phyloP scores from a whole-genome alignment of 2,888 invertebrate genomes.

The Drosophila dives region DNA sequence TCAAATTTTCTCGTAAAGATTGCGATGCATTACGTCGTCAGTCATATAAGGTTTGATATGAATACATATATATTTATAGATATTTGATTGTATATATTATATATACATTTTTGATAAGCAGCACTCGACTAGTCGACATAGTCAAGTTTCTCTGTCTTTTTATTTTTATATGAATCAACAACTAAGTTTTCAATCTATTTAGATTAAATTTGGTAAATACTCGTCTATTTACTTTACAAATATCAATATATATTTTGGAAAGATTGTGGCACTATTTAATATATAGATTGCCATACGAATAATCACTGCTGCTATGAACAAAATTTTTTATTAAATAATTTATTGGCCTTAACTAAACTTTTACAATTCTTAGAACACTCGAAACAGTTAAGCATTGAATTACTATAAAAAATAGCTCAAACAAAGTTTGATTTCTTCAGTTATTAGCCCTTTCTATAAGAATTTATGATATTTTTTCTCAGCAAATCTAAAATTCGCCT shows the following conservation, averaged over 20 bases:
- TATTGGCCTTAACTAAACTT: neutral
- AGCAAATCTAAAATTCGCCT: neutral
- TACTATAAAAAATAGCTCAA: neutral
- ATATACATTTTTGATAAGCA: neutral
- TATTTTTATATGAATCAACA: accelerated
- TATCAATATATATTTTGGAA: neutral
- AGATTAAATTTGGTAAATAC: neutral
- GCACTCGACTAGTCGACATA: accelerated
- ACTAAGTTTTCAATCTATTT: neutral
- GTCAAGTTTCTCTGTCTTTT: neutral
- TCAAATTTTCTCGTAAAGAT: neutral
- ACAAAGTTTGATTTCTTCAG: neutral
- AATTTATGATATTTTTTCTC: neutral
- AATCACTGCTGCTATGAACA: too few relatives aligned
- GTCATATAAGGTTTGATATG: too few relatives aligned
- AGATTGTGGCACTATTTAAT: neutral
- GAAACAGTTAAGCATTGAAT: neutral
- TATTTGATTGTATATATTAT: too few relatives aligned
- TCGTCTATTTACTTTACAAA: neutral
- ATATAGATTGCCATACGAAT: neutral
- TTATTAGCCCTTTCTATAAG: accelerated
- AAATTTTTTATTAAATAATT: neutral
- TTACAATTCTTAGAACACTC: neutral
- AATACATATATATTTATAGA: too few relatives aligned
- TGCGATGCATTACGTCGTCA: too few relatives aligned